Evolutionary conservation across 2,888 invertebrate genomes (phyloP).

Genomic region (Drosophila mayaguana): DNA sequence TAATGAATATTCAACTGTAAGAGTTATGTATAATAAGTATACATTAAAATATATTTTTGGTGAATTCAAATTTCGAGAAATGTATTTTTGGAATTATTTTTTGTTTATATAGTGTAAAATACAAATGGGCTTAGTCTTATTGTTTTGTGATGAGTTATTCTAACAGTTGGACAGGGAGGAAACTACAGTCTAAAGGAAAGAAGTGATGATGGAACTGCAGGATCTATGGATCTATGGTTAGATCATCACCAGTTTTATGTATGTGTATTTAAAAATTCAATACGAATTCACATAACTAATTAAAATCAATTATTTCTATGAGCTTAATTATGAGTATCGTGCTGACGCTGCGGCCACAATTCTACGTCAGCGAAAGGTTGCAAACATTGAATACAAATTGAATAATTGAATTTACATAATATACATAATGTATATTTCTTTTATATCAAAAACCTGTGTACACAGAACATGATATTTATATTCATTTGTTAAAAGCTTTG

Average conservation of each 20-base stretch:
- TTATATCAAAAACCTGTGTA: no score
- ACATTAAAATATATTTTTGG: constrained; percentile 67
- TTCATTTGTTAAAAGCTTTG: no score
- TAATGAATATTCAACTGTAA: constrained; percentile 32
- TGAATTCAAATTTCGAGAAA: constrained; percentile 61
- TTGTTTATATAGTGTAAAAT: not conserved
- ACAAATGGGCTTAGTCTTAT: not conserved
- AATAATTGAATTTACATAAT: not conserved
- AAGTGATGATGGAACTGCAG: no score
- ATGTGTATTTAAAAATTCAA: not conserved
- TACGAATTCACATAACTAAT: not conserved
- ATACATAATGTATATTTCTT: not conserved
- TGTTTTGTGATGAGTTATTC: no score
- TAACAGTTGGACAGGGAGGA: no score
- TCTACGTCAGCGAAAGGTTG: not conserved
- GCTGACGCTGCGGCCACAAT: not conserved
- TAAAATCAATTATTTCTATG: not conserved
- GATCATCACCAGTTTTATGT: not conserved
- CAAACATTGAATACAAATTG: not conserved
- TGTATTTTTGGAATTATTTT: constrained; percentile 4
- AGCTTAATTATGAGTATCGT: not conserved
- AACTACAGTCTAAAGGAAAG: no score
- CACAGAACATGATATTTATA: no score
- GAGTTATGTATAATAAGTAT: constrained; percentile 62
- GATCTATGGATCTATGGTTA: not conserved